phyloP scores from a whole-genome alignment of 2,797 vertebrate species.

The Meriones psammophilus region DNA sequence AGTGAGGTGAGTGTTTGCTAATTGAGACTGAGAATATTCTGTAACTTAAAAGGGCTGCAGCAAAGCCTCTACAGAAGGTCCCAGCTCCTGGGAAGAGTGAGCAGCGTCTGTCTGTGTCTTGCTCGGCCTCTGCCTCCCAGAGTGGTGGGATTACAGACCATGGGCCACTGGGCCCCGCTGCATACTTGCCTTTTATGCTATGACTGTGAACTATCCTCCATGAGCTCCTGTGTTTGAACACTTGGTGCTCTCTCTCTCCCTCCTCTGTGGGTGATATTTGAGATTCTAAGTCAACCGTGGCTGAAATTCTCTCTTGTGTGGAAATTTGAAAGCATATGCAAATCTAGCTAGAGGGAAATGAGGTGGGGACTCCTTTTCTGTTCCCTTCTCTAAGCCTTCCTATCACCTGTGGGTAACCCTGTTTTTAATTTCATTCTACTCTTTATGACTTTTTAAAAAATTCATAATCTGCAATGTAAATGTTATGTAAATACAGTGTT shows the following conservation, averaged over 20 bases:
- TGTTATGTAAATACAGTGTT: background rate
- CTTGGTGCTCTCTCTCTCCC: accelerated
- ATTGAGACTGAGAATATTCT: background rate
- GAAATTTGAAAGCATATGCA: background rate
- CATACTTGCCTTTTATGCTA: background rate
- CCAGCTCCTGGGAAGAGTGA: background rate
- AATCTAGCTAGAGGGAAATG: background rate
- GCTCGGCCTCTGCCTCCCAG: background rate
- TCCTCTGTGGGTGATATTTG: background rate
- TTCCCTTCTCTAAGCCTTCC: background rate
- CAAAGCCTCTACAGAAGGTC: background rate
- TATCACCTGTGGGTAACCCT: background rate
- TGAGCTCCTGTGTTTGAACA: background rate
- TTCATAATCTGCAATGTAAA: background rate
- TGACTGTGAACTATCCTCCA: background rate
- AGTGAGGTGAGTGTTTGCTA: background rate
- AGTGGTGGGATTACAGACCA: too few species aligned
- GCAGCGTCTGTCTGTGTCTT: background rate
- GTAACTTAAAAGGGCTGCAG: background rate
- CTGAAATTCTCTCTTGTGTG: background rate
- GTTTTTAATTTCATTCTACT: background rate
- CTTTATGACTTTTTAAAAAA: background rate
- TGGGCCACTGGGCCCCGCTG: too few species aligned
- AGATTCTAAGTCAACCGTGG: background rate
- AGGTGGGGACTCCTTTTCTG: background rate